Evolutionary conservation across 2,113 vertebrate species (phyloP), one percentile per base, ranked within the genome.

Genomic region (Erpornis zantholeuca): DNA sequence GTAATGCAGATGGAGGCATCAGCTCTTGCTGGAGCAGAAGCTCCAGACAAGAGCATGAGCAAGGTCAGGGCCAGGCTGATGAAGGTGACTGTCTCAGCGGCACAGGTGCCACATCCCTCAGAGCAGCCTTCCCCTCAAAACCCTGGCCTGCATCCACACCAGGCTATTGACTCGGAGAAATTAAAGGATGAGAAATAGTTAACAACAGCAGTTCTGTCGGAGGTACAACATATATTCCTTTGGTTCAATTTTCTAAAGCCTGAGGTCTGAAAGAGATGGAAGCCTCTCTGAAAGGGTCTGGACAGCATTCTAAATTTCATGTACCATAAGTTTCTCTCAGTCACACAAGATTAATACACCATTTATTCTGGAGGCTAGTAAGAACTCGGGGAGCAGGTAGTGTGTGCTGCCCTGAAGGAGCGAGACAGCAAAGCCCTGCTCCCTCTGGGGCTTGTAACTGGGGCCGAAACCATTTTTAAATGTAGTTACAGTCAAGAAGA

Each of bases 281-380:
- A 97, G 83, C 88, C 47, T 86, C 95, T 90, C 87, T 78, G 94
- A 95, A 97, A 96, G 91, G 83, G 64, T 91, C 95, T 88, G 92
- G 95, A 95, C 92, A 97, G 94, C 92, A 92, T 95, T 96, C 96
- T 97, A 94, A 93, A 97, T 96, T 95, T 97, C 95, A 78, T 75
- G 88, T 97, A 90, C 95, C 72, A 49, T 88, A 92, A 92, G 88
- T 94, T 97, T 95, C 96, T 93, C 91, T 94, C 94, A 81, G 95
- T 94, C 95, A 94, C 94, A 95, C 84, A 95, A 96, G 94, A 97
- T 97, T 95, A 96, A 97, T 97, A 94, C 88, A 81, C 94, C 86
- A 38, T 88, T 94, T 96, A 91, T 86, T 96, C 92, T 75, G 82
- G 63, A 96, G 80, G 86, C 76, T 75, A 94, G 80, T 64, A 75